Base-by-base conservation (phyloP, 2,888 invertebrate species). In the Archips crataeganus region DNA sequence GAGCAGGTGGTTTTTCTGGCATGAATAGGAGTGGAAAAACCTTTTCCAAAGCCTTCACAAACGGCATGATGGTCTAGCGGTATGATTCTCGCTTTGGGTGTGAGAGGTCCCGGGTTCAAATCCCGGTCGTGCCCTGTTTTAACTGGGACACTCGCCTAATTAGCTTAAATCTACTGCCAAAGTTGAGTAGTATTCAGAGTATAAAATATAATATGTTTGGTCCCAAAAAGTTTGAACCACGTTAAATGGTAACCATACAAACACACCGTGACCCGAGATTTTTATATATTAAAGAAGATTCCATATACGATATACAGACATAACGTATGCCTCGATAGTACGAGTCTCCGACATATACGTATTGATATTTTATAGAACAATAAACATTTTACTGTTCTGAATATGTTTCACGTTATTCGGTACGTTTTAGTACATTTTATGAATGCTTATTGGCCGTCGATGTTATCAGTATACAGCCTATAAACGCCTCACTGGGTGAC, bases 361-460 rank as follows among this genome's bases (percentile, higher is more conserved):
- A 80, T 82, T 83, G 77, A 80, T 83, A 83, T 85, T 90, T 90
- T 90, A 90, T 87, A 82, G 82, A 85, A 80, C 85, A 82, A 85
- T 89, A 89, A 90, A 88, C 77, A 86, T 85, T 86, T 88, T 85
- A 87, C 71, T 85, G 82, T 84, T 83, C 81, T 79, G 80, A 84
- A 80, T 77, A 80, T 79, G 77, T 77, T 79, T 79, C 79, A 75
- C 71, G 74, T 76, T 72, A 62, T 75, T 77, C 75, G 76, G 71
- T 74, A 75, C 63, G 66, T 78, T 66, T 79, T 79, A 78, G 67
- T 73, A 62, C 15, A 68, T 66, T 73, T 77, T 76, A 75, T 65
- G 75, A 74, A 66, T 60, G 64, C 70, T 76, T 78, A 76, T 75
- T 65, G 69, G 77, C 72, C 67, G 68, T 64, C 75, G 70, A 78